Conservation (phyloP, 2,797 vertebrate genomes). For the Amphiprion clarkii region DNA sequence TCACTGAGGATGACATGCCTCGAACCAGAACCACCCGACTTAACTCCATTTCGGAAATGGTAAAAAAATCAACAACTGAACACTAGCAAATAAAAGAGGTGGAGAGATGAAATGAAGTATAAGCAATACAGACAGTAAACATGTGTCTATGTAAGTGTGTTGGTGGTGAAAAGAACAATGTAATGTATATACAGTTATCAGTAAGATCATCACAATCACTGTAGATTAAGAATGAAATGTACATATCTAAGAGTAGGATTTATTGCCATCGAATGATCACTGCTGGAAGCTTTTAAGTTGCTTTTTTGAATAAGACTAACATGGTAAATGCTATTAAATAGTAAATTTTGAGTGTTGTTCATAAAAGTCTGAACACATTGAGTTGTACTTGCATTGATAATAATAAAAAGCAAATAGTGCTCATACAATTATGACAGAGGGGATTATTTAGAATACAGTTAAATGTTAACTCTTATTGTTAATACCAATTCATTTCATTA, state of each 20-base stretch:
- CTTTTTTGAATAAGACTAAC: conserved; percentile 4
- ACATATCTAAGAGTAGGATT: conserved; percentile 3
- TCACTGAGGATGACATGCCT: conserved; percentile 39
- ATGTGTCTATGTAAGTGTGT: not conserved
- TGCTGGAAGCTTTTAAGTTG: not conserved
- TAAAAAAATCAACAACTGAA: conserved; percentile 58
- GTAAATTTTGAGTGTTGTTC: not conserved
- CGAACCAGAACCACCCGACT: conserved; percentile 12
- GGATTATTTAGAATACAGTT: not conserved
- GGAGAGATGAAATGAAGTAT: conserved; percentile 4
- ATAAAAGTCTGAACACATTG: not conserved
- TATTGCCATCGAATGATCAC: not conserved
- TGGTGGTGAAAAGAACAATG: not conserved
- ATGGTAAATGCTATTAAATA: not conserved
- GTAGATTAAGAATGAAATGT: conserved; percentile 11
- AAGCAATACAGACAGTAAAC: conserved; percentile 22
- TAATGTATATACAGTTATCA: not conserved
- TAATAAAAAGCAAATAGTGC: not conserved
- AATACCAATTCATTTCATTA: not conserved
- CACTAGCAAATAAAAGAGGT: conserved; percentile 20
- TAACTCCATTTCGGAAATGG: conserved; percentile 60
- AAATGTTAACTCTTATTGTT: not conserved
- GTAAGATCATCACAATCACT: not conserved
- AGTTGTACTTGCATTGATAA: not conserved
- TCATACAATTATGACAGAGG: not conserved